Evolutionary conservation across 2,888 invertebrate genomes (phyloP).

Genomic region (Eupithecia dodoneata): DNA sequence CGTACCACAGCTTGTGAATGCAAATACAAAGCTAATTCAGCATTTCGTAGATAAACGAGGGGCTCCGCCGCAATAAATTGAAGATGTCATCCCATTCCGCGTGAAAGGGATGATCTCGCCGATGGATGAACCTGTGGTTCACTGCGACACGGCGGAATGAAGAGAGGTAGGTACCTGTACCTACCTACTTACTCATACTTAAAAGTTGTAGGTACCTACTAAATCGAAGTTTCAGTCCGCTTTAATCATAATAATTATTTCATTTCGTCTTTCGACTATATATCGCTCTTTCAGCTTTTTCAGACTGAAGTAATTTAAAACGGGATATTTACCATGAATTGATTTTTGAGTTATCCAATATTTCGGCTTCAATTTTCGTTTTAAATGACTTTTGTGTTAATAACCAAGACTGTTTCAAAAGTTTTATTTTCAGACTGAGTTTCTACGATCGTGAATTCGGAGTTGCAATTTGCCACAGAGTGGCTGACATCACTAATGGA

Average conservation of each 20-base stretch:
- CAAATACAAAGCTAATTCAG: background rate
- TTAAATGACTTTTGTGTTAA: too few species aligned
- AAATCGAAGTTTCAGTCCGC: background rate
- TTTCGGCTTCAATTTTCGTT: too few species aligned
- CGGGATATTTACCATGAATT: too few species aligned
- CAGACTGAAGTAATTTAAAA: too few species aligned
- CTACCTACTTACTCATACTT: background rate
- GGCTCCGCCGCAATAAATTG: constrained; percentile 21
- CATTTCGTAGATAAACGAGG: constrained; percentile 2
- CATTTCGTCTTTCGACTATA: too few species aligned
- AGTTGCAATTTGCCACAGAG: background rate
- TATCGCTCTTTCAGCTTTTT: too few species aligned
- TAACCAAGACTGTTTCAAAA: too few species aligned
- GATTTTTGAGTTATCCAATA: too few species aligned
- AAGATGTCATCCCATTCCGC: constrained; percentile 18
- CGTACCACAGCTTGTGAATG: background rate
- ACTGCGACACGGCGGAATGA: background rate
- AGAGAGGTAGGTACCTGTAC: background rate
- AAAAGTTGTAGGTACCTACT: too few species aligned
- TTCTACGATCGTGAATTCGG: background rate
- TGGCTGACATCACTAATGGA: background rate
- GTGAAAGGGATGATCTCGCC: constrained; percentile 16
- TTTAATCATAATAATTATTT: too few species aligned
- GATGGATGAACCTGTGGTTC: background rate
- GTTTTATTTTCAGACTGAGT: background rate